Evolutionary conservation across 2,113 vertebrate species (phyloP).

Genomic region (Neopipo cinnamomea): DNA sequence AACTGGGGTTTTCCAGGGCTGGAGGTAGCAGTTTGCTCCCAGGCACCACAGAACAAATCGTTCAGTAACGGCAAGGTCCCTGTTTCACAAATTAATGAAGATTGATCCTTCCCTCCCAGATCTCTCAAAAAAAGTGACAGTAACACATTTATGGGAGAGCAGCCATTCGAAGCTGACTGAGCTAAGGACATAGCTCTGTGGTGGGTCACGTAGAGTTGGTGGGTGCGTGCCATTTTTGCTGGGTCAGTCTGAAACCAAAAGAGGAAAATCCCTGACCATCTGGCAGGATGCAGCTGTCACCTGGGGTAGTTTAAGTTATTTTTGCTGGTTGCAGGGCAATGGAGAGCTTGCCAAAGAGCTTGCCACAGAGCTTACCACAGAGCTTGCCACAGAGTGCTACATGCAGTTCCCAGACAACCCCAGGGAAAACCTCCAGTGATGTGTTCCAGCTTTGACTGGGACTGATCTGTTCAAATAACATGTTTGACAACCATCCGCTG

Average conservation of each 20-base stretch:
- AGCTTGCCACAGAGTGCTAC: background rate
- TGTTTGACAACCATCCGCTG: background rate
- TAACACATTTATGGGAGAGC: background rate
- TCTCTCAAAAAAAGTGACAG: background rate
- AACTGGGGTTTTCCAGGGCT: background rate
- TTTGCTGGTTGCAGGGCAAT: background rate
- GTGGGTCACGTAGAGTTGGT: background rate
- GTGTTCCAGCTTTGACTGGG: background rate
- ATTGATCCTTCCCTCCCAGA: background rate
- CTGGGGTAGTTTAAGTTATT: background rate
- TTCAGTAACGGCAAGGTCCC: background rate
- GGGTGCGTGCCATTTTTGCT: background rate
- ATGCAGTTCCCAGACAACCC: background rate
- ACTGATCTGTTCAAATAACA: background rate
- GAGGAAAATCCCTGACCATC: slow-evolving; percentile 36
- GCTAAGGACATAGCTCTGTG: background rate
- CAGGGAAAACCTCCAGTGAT: background rate
- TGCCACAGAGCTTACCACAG: background rate
- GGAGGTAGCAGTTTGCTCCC: background rate
- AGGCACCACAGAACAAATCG: background rate
- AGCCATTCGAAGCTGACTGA: background rate
- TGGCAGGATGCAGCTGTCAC: slow-evolving; percentile 30
- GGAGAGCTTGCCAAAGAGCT: background rate
- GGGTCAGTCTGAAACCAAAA: slow-evolving; percentile 1
- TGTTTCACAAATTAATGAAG: slow-evolving; percentile 36